A percentile compares a stretch with the other conserved stretches of the same genome.
Conservation (phyloP, 1,140 invertebrate species). For the Tyrophagus putrescentiae region DNA sequence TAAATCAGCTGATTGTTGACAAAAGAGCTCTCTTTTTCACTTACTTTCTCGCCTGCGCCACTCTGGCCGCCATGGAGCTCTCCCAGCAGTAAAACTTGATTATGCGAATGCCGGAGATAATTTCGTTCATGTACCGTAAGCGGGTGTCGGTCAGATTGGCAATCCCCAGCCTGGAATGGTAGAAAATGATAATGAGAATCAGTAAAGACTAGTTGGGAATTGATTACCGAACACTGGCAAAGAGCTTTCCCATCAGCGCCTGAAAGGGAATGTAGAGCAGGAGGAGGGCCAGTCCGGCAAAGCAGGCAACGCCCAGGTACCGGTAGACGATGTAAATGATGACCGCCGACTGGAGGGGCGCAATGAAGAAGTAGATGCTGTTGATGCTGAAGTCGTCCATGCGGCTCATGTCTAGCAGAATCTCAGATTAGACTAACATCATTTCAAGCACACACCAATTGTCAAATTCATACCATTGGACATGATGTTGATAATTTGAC, state of each 20-base stretch:
- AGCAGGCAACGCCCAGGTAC: constrained; percentile 51
- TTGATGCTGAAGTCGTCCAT: too few relatives aligned
- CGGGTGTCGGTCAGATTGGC: constrained; percentile 62
- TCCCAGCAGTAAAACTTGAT: constrained; percentile 69
- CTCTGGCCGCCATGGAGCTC: constrained; percentile 51
- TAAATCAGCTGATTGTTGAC: too few relatives aligned
- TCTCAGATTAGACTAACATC: too few relatives aligned
- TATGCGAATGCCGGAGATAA: constrained; percentile 71
- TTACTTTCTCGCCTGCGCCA: constrained; percentile 39
- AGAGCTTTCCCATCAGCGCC: constrained; percentile 47
- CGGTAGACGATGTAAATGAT: constrained; percentile 22
- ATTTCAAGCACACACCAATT: constrained; percentile 30
- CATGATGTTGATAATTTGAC: constrained; percentile 78
- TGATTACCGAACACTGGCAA: constrained; percentile 30
- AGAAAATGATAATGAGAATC: constrained; percentile 22
- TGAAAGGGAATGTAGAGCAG: constrained; percentile 67
- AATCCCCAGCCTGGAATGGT: constrained; percentile 41
- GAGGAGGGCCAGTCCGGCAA: constrained; percentile 60
- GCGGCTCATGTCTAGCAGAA: too few relatives aligned
- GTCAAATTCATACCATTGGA: constrained; percentile 59
- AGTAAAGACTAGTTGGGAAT: too few relatives aligned
- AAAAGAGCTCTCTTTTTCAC: too few relatives aligned
- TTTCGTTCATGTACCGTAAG: constrained; percentile 72
- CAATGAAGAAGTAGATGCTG: constrained; percentile 23
- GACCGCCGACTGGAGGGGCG: constrained; percentile 21